Conservation (phyloP, 2,113 vertebrate species). For the Phocoena sinus region DNA sequence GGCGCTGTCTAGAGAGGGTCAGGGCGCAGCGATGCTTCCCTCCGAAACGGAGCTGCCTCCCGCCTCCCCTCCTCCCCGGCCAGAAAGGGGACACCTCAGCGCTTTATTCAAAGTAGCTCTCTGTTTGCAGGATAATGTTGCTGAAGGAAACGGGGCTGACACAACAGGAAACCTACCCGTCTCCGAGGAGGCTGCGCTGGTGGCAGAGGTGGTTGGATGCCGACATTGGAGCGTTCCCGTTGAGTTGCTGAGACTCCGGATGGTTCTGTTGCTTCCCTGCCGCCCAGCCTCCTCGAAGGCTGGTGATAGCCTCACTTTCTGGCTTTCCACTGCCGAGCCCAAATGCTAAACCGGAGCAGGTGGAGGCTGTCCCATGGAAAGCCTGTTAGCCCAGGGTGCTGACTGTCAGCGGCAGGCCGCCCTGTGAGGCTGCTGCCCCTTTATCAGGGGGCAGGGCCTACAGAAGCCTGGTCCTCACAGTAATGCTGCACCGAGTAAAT, state of each 20-base stretch:
- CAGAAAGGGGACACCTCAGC: constrained; percentile 52
- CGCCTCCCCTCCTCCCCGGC: background rate
- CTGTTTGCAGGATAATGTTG: constrained; percentile 74
- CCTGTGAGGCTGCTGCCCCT: background rate
- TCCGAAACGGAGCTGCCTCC: background rate
- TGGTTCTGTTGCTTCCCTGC: background rate
- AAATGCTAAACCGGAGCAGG: background rate
- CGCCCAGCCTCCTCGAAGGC: background rate
- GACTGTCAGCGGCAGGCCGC: background rate
- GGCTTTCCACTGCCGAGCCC: background rate
- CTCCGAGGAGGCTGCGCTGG: background rate
- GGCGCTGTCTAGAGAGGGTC: background rate
- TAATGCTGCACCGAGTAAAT: background rate
- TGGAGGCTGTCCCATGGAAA: background rate
- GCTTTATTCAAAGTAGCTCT: constrained; percentile 35
- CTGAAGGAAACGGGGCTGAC: constrained; percentile 66
- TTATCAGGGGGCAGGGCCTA: background rate
- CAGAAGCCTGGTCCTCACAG: background rate
- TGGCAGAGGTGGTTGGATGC: constrained; percentile 13
- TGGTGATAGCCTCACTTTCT: background rate
- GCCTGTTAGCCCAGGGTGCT: background rate
- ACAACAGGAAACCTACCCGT: constrained; percentile 68
- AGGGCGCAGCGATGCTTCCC: background rate
- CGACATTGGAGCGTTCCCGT: rapidly evolving
- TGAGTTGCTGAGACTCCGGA: rapidly evolving